phyloP scores from a whole-genome alignment of 2,888 invertebrate genomes.

The Labia minor region DNA sequence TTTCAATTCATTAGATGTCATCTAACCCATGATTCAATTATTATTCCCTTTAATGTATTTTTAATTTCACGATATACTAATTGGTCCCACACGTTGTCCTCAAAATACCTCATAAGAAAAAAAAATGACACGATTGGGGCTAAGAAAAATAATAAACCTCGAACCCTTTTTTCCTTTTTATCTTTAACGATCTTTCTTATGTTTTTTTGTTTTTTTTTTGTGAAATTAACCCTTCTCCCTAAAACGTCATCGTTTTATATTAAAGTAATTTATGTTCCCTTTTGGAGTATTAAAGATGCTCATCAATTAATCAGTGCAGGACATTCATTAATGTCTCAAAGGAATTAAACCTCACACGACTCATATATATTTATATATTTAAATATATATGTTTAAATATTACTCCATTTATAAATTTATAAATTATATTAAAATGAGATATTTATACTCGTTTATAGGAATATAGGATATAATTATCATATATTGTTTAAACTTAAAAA shows the following conservation, averaged over 20 bases:
- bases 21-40: not conserved
- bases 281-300: conserved; percentile 2
- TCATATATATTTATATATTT: too few species aligned
- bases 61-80: not conserved
- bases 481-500: too few species aligned
- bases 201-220: not conserved
- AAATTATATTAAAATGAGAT: too few species aligned
- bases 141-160: not conserved
- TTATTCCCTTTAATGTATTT: not conserved
- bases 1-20: conserved; percentile 13
- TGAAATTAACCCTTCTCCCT: not conserved
- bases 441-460: too few species aligned
- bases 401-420: too few species aligned
- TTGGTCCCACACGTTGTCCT: not conserved
- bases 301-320: not conserved
- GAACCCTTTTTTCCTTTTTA: not conserved
- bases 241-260: conserved; percentile 1
- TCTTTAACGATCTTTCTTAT: conserved; percentile 2
- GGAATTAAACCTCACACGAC: not conserved
- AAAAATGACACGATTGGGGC: not conserved
- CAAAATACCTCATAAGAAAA: not conserved
- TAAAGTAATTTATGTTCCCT: conserved; percentile 8
- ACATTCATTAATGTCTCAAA: not conserved
- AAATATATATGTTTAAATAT: too few species aligned
- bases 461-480: too few species aligned